phyloP scores from a whole-genome alignment of 2,113 vertebrate genomes.

The Microtus montanus region DNA sequence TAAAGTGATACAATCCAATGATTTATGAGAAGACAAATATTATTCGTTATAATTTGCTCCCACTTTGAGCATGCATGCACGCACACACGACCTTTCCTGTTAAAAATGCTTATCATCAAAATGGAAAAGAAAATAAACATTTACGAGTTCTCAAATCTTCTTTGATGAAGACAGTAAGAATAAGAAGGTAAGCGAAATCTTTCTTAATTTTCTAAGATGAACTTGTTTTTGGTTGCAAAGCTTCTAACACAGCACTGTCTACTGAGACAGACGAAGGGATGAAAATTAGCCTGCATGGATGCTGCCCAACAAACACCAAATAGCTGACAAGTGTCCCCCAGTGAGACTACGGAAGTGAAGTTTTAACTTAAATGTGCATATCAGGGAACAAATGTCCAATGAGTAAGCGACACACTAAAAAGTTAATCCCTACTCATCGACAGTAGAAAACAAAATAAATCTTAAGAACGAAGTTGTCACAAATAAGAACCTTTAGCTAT shows the following conservation, averaged over 20 bases:
- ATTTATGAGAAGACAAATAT: constrained; percentile 34
- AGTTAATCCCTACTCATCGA: not conserved
- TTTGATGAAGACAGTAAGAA: not conserved
- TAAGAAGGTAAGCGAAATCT: constrained; percentile 6
- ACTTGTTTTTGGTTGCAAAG: not conserved
- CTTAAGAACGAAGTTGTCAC: not conserved
- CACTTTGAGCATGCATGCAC: not conserved
- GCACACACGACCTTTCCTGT: not conserved
- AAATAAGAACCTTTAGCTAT: constrained; percentile 31
- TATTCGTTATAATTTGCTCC: constrained; percentile 18
- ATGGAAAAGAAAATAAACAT: constrained; percentile 46
- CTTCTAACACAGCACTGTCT: not conserved
- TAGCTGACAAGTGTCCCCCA: not conserved
- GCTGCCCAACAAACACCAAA: not conserved
- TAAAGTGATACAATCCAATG: constrained; percentile 13
- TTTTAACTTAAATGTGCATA: constrained; percentile 29
- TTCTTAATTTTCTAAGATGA: constrained; percentile 41
- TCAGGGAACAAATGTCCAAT: constrained; percentile 34
- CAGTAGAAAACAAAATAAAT: constrained; percentile 15
- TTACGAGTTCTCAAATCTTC: not conserved
- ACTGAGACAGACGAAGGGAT: not conserved
- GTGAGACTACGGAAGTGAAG: not conserved
- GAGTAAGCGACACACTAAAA: constrained; percentile 8
- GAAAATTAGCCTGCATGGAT: not conserved
- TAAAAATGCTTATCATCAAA: constrained; percentile 34